phyloP scores from a whole-genome alignment of 2,888 invertebrate genomes.

The Brachyptera risi region DNA sequence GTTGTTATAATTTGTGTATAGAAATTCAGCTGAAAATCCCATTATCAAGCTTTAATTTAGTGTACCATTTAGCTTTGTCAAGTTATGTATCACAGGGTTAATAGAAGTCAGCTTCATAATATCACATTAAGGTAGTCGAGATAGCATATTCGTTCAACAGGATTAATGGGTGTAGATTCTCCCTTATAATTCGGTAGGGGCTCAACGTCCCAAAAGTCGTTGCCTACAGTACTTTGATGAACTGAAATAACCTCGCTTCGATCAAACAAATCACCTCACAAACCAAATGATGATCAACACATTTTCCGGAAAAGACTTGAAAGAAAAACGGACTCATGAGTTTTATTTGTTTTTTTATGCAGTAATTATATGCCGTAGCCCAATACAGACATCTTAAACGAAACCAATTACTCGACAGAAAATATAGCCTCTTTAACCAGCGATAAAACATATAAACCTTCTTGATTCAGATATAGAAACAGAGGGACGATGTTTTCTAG shows the following conservation, averaged over 20 bases:
- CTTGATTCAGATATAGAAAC: background rate
- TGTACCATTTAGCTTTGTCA: conserved; percentile 12
- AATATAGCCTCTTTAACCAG: background rate
- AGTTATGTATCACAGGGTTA: background rate
- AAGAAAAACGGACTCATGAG: no score
- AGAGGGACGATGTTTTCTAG: background rate
- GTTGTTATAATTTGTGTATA: background rate
- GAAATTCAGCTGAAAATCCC: conserved; percentile 1
- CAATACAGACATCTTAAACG: no score
- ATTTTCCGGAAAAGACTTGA: no score
- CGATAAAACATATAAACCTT: background rate
- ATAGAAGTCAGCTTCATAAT: no score
- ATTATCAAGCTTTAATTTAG: conserved; percentile 5
- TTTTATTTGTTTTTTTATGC: no score
- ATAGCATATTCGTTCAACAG: background rate
- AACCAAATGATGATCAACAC: no score
- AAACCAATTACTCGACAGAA: no score
- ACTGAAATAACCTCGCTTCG: no score
- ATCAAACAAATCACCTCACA: no score
- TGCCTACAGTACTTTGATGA: background rate
- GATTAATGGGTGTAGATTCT: background rate
- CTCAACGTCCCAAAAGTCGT: conserved; percentile 3
- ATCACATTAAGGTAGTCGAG: no score
- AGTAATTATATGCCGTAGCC: no score
- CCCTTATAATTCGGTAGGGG: background rate